phyloP scores from a whole-genome alignment of 1,140 invertebrate species.

The Megalonaias nervosa region DNA sequence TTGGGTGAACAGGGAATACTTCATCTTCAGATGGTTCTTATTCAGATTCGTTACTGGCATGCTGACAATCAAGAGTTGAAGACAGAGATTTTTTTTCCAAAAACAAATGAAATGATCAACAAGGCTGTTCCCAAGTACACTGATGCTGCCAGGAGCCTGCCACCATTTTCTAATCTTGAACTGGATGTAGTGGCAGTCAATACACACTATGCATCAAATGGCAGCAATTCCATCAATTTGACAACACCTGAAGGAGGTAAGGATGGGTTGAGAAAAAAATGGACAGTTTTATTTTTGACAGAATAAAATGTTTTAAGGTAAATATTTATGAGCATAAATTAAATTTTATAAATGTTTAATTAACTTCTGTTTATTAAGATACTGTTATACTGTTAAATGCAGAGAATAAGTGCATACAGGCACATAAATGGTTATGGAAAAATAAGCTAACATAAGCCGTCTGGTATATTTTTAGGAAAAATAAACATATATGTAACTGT shows the following conservation, averaged over 20 bases:
- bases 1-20: too few relatives aligned
- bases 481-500: too few relatives aligned
- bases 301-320: not conserved
- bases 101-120: not conserved
- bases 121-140: slow-evolving; percentile 32
- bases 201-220: slow-evolving; percentile 89
- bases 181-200: slow-evolving; percentile 93
- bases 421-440: too few relatives aligned
- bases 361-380: too few relatives aligned
- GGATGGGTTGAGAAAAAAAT: not conserved
- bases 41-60: slow-evolving; percentile 90
- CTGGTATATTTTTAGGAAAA: too few relatives aligned
- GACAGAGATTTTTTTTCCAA: slow-evolving; percentile 34
- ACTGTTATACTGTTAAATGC: too few relatives aligned
- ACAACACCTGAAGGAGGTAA: slow-evolving; percentile 90
- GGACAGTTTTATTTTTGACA: not conserved
- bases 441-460: too few relatives aligned
- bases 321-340: too few relatives aligned
- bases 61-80: slow-evolving; percentile 83
- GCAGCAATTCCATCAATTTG: slow-evolving; percentile 87
- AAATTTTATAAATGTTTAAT: too few relatives aligned
- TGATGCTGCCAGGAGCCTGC: slow-evolving; percentile 41
- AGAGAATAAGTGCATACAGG: too few relatives aligned
- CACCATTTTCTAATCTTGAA: slow-evolving; percentile 87
- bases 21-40: slow-evolving; percentile 1